Base-by-base conservation (phyloP, 2,888 invertebrate genomes). In the Rhagonycha fulva region DNA sequence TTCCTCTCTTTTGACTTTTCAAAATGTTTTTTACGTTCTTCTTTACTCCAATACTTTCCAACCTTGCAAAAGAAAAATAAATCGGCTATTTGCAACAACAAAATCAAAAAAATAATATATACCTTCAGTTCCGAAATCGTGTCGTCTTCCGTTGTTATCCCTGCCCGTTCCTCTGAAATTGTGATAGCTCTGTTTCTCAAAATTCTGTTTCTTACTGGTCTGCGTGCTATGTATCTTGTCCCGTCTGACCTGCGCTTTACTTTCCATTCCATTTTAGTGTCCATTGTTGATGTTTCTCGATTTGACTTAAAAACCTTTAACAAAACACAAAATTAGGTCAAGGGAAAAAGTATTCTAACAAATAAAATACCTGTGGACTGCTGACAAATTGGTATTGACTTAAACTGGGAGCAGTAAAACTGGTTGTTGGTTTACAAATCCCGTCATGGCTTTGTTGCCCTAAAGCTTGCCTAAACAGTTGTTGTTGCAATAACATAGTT, bases 171-270 rank as follows among this genome's bases (percentile, higher is more conserved):
- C 81, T 93, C 92, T 30, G 90, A 90, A 77, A 94, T 89, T 82
- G 91, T 91, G 75, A 92, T 88, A 3, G 93, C 93, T 63, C 94
- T 87, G 81, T 94, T 93, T 81, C 92, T 91, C 69, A 94, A 87
- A 23, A 94, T 88, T 74, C 92, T 89, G 85, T 90, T 93, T 68
- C 93, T 89, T 0, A 93, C 91, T 0, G 94, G 94, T 32, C 94
- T 87, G 63, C 93, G 89, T 0, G 94, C 93, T 80, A 95, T 94
- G 84, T 95, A 95, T 66, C 94, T 89, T 0, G 93, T 92, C 4
- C 95, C 95, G 83, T 95, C 95, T 4, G 94, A 91, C 32, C 94
- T 89, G 26, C 93, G 89, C 85, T 95, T 95, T 9, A 95, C 94
- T 82, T 94, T 94, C 94, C 94, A 94, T 78, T 91, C 91, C 92